Percentiles rank a stretch among this genome's conserved stretches.
Evolutionary conservation across 2,113 vertebrate species (phyloP).

Genomic region (Microcebus ravelobensis): DNA sequence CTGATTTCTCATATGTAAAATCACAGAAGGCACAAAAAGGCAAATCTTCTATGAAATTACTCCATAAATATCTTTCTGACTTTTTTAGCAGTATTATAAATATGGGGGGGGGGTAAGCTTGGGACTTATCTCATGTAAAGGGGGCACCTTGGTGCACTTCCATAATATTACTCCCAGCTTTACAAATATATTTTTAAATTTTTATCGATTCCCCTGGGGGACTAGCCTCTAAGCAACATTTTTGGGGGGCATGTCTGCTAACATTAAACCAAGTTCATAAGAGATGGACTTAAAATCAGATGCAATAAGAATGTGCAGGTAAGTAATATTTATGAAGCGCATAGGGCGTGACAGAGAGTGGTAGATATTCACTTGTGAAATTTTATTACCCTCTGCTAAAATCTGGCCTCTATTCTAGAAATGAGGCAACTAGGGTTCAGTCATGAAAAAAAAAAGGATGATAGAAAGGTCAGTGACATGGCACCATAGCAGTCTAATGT

Average conservation of each 20-base stretch:
- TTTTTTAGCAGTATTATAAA: not conserved
- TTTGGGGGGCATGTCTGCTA: not conserved
- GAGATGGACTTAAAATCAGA: not conserved
- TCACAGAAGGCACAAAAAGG: not conserved
- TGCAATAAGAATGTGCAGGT: not conserved
- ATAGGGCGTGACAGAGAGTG: not conserved
- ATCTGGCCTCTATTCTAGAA: not conserved
- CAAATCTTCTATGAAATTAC: not conserved
- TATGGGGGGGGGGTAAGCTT: not conserved
- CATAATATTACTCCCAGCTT: not conserved
- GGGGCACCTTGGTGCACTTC: not conserved
- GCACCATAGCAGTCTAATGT: not conserved
- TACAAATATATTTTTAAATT: not conserved
- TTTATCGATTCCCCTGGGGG: not conserved
- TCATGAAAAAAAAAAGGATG: not conserved
- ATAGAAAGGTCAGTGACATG: not conserved
- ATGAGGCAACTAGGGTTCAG: not conserved
- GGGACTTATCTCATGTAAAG: not conserved
- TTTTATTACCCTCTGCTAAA: not conserved
- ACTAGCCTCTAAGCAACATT: not conserved
- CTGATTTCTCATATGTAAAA: not conserved
- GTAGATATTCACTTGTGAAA: not conserved
- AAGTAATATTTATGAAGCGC: not conserved
- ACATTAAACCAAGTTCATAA: not conserved
- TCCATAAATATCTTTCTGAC: not conserved